phyloP scores from a whole-genome alignment of 1,140 invertebrate genomes.

The Ips typographus region DNA sequence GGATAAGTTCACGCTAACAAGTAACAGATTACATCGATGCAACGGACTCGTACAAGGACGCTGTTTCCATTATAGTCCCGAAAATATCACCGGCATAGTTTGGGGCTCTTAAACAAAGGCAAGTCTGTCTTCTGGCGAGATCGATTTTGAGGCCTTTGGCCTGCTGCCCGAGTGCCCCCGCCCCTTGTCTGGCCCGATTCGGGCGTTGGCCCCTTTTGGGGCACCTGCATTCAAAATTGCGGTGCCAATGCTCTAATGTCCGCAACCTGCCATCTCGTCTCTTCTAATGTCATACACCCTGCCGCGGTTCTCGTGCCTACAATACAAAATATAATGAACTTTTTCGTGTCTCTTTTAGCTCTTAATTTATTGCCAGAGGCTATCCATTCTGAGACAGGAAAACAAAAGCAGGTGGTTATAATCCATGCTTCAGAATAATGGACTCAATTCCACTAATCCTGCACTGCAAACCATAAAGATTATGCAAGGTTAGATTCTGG shows the following conservation, averaged over 20 bases:
- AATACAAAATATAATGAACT: too few species aligned
- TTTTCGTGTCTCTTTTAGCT: too few species aligned
- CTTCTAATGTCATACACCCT: constrained; percentile 13
- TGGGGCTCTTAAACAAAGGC: constrained; percentile 13
- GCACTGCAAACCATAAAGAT: too few species aligned
- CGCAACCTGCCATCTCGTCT: neutral
- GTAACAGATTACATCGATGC: neutral
- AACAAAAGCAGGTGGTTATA: too few species aligned
- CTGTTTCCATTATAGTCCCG: neutral
- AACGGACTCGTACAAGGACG: neutral
- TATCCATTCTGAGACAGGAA: too few species aligned
- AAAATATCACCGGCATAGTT: neutral
- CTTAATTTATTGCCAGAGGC: neutral
- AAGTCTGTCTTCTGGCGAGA: constrained; percentile 14
- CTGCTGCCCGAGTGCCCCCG: constrained; percentile 32
- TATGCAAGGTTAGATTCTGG: too few species aligned
- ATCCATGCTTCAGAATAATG: too few species aligned
- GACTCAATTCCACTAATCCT: too few species aligned
- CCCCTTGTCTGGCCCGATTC: constrained; percentile 22
- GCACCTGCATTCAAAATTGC: constrained; percentile 30
- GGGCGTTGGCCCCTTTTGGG: constrained; percentile 26
- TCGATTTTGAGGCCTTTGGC: constrained; percentile 33
- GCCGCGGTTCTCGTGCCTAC: neutral
- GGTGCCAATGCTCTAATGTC: constrained; percentile 27
- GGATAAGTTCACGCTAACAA: too few species aligned